Base-by-base conservation (phyloP, 2,888 invertebrate genomes). In the Drosophila austrosaltans region DNA sequence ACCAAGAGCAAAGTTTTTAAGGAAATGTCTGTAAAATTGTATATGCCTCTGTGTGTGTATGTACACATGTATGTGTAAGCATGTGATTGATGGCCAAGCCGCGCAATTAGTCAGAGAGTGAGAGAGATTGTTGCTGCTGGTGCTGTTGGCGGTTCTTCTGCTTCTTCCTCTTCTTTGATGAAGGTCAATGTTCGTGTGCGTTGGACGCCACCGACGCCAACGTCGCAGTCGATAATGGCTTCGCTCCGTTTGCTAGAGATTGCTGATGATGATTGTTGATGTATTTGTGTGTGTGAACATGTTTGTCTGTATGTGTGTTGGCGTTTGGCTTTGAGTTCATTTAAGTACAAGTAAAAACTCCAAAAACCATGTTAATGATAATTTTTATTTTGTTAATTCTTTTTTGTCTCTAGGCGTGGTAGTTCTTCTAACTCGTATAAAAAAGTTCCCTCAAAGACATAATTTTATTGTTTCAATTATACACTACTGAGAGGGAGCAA, bases 151-250 rank as follows among this genome's bases (percentile, higher is more conserved):
- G 60, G 42, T 69, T 63, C 63, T 63, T 30, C 25, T 54, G 53
- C 48, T 63, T 69, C 68, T 67, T 72, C 74, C 75, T 79, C 77
- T 85, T 84, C 70, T 81, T 83, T 80, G 81, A 82, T 89, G 90
- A 90, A 90, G 90, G 90, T 90, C 90, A 90, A 90, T 89, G 90
- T 78, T 90, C 90, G 90, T 89, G 78, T 48, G 66, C 67, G 74
- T 76, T 76, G 72, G 77, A 80, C 78, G 70, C 67, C 59, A 60
- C 40, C 66, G 77, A 80, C 78, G 72, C 67, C 59, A 60, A 42
- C 66, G 75, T 54, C 66, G 73, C 72, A 32, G 72, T 75, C 70
- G 59, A 66, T 62, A 75, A 76, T 79, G 63, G 54, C 53, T 42
- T 72, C 79, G 72, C 63, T 76, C 56, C 68, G 73, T 75, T 81